phyloP scores from a whole-genome alignment of 2,113 vertebrate genomes.

The Ellobius talpinus region DNA sequence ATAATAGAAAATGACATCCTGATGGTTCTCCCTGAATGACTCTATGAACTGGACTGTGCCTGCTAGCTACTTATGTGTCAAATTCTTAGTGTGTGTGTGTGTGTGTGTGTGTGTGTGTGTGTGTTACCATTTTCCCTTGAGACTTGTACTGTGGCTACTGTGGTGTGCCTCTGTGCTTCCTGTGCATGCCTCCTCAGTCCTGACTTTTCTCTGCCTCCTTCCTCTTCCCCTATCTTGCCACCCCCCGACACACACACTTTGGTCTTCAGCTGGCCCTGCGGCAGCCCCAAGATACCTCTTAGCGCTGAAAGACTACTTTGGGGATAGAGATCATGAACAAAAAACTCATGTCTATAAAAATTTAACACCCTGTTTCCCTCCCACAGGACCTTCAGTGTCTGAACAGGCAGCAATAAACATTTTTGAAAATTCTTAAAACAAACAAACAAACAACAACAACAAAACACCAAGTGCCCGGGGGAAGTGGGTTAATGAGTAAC shows the following conservation, averaged over 20 bases:
- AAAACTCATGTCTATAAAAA: conserved; percentile 44
- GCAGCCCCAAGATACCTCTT: conserved; percentile 22
- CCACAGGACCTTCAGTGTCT: neutral
- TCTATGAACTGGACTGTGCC: neutral
- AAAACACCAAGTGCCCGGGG: neutral
- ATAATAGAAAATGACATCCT: neutral
- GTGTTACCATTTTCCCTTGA: neutral
- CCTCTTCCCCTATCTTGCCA: neutral
- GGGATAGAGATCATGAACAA: neutral
- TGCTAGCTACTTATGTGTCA: neutral
- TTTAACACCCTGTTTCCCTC: neutral
- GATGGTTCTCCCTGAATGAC: neutral
- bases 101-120: neutral
- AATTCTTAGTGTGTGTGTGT: neutral
- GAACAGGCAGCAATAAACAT: neutral
- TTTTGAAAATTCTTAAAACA: conserved; percentile 35
- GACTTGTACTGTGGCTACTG: neutral
- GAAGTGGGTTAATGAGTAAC: neutral
- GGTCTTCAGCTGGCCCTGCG: neutral
- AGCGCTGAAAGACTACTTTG: conserved; percentile 35
- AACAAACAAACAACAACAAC: neutral
- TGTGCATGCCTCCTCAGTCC: neutral
- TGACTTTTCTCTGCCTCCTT: neutral
- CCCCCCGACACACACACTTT: neutral
- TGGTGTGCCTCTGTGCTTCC: neutral